Percentiles rank a stretch among this genome's conserved stretches.
phyloP scores from a whole-genome alignment of 2,113 vertebrate species.

The Thunnus maccoyii region DNA sequence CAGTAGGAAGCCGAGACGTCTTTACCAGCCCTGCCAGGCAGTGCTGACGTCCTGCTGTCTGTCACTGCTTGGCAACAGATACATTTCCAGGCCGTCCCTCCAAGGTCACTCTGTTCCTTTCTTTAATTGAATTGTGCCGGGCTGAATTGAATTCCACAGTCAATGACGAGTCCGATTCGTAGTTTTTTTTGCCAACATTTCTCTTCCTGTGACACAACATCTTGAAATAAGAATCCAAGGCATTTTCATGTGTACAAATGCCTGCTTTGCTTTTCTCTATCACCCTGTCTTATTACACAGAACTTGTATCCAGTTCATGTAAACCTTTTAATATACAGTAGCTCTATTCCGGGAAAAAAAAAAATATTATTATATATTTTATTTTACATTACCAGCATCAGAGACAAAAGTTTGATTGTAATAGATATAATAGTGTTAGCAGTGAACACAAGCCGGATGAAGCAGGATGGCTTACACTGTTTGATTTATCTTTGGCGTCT shows the following conservation, averaged over 20 bases:
- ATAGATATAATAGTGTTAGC: background rate
- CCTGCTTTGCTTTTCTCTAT: background rate
- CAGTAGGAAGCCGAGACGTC: conserved; percentile 42
- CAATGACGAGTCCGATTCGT: conserved; percentile 18
- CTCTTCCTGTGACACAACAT: background rate
- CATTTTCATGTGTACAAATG: background rate
- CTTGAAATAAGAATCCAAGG: background rate
- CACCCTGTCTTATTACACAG: background rate
- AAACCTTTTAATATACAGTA: background rate
- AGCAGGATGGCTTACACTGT: background rate
- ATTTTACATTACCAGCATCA: background rate
- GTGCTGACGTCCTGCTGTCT: conserved; percentile 41
- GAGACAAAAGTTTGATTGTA: background rate
- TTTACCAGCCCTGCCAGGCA: conserved; percentile 27
- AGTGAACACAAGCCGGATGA: background rate
- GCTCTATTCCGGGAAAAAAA: background rate
- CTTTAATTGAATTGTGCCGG: conserved; percentile 55
- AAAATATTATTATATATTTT: no score
- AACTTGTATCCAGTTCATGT: no score
- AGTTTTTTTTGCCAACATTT: background rate
- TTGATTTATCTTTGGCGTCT: background rate
- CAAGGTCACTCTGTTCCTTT: conserved; percentile 66
- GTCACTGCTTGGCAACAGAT: conserved; percentile 60
- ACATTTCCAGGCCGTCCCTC: conserved; percentile 20
- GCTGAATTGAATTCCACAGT: conserved; percentile 49